Conservation (phyloP, 1,140 invertebrate species). For the Oncopodura yosiiana region DNA sequence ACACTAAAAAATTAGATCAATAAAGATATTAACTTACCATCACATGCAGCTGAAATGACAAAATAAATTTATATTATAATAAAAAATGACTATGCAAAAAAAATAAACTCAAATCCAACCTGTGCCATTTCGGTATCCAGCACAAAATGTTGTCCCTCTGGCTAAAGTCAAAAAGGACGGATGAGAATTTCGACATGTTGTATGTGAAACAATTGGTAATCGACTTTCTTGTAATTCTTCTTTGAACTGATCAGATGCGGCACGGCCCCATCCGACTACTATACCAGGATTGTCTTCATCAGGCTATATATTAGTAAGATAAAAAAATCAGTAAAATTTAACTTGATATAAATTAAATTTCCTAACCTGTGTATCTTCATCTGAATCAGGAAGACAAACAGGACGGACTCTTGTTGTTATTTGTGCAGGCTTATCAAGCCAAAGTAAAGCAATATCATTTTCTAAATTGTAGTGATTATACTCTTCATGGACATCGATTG, state of each 20-base stretch:
- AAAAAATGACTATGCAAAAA: background rate
- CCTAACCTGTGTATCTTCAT: background rate
- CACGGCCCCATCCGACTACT: slow-evolving; percentile 3
- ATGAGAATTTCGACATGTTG: background rate
- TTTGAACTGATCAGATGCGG: background rate
- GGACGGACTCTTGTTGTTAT: slow-evolving; percentile 5
- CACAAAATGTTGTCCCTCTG: background rate
- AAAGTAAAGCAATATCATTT: background rate
- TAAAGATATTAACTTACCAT: slow-evolving; percentile 3
- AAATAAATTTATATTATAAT: too few species aligned
- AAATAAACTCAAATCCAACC: background rate
- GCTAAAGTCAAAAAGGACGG: background rate
- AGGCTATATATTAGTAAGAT: background rate
- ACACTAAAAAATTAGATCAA: too few species aligned
- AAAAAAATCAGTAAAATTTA: background rate
- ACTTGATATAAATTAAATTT: background rate
- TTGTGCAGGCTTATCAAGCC: slow-evolving; percentile 4
- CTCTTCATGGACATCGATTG: background rate
- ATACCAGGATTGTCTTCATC: too few species aligned
- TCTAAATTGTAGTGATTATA: background rate
- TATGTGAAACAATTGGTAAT: background rate
- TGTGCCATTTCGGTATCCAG: slow-evolving; percentile 4
- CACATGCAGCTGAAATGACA: background rate
- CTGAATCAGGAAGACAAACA: background rate
- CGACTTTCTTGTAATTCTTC: slow-evolving; percentile 1